Conservation (phyloP, 2,113 vertebrate genomes). For the Melanerpes formicivorus region DNA sequence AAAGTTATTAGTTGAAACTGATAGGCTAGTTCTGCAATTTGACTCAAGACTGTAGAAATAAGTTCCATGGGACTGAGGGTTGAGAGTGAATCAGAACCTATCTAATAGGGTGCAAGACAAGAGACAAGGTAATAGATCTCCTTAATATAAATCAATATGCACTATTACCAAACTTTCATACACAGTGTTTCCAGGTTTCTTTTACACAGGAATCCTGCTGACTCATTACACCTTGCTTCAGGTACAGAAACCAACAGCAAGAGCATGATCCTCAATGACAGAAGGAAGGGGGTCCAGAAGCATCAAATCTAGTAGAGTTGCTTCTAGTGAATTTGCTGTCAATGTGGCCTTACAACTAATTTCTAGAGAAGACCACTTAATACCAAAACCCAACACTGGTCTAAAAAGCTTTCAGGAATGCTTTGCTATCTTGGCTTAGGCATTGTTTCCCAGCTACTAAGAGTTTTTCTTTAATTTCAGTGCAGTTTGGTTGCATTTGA, state of each 20-base stretch:
- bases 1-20: background rate
- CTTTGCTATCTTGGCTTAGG: background rate
- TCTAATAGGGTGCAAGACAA: fast-evolving
- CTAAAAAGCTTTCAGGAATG: background rate
- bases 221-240: background rate
- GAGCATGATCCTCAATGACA: background rate
- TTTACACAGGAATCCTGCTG: background rate
- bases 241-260: background rate
- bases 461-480: background rate
- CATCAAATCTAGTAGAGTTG: background rate
- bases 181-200: background rate
- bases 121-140: background rate
- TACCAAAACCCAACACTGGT: background rate
- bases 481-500: background rate
- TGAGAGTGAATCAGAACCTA: background rate
- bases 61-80: background rate
- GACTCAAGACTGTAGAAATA: background rate
- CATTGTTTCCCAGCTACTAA: background rate
- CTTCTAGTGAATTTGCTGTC: background rate
- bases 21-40: background rate
- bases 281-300: background rate
- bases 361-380: background rate
- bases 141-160: background rate
- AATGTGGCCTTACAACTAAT: background rate
- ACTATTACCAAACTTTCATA: background rate